phyloP scores from a whole-genome alignment of 2,113 vertebrate species.

The Leucopternis melanops region DNA sequence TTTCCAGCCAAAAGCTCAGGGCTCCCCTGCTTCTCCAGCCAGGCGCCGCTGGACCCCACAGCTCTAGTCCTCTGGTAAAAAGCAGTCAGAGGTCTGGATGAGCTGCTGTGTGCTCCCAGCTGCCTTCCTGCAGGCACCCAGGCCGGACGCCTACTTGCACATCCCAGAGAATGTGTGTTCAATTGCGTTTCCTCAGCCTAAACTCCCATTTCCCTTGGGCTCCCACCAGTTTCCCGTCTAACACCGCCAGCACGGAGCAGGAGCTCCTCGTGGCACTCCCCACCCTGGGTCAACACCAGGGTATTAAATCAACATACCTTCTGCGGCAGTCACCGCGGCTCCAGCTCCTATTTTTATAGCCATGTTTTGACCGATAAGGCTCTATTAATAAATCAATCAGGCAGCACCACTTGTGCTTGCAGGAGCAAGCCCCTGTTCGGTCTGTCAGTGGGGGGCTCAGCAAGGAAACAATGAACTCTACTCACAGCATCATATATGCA shows the following conservation, averaged over 20 bases:
- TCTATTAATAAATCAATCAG: neutral
- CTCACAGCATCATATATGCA: conserved; percentile 37
- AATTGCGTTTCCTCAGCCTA: neutral
- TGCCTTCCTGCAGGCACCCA: neutral
- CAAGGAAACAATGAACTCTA: neutral
- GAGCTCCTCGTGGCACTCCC: neutral
- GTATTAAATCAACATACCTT: neutral
- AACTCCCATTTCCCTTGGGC: neutral
- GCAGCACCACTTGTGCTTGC: neutral
- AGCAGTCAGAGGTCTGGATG: neutral
- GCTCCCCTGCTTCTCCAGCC: neutral
- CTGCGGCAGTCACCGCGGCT: neutral
- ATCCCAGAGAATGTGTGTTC: neutral
- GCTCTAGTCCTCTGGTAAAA: neutral
- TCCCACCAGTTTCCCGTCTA: neutral
- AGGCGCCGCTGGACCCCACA: neutral
- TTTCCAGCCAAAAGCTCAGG: neutral
- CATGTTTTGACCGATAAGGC: neutral
- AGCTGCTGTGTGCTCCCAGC: neutral
- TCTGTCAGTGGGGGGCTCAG: neutral
- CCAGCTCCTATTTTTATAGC: neutral
- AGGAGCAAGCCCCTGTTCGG: neutral
- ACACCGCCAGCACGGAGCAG: fast-evolving
- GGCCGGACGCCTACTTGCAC: neutral
- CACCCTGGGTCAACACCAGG: neutral